Evolutionary conservation across 2,888 invertebrate species (phyloP).

Genomic region (Idaea dimidiata): DNA sequence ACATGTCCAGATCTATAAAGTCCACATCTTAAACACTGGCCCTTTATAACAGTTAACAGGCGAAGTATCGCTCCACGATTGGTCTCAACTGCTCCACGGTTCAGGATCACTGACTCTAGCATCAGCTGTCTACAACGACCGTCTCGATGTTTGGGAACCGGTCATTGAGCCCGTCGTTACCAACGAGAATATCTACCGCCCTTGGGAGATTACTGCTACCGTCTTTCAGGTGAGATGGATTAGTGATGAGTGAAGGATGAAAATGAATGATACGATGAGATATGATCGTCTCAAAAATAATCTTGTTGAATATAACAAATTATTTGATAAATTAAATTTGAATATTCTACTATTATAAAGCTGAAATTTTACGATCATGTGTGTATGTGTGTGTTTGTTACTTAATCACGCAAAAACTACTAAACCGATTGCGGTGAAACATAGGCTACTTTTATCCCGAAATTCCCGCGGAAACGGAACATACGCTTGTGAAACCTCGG

Average conservation of each 20-base stretch:
- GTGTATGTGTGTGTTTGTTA: too few relatives aligned
- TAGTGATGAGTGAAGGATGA: background rate
- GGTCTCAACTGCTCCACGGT: constrained; percentile 82
- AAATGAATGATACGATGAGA: background rate
- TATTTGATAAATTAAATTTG: background rate
- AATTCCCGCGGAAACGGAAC: too few relatives aligned
- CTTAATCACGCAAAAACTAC: too few relatives aligned
- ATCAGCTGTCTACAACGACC: constrained; percentile 83
- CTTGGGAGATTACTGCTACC: constrained; percentile 86
- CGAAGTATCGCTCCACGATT: constrained; percentile 83
- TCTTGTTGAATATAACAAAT: background rate
- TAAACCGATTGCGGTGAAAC: too few relatives aligned
- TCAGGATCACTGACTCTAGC: constrained; percentile 62
- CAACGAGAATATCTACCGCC: constrained; percentile 83
- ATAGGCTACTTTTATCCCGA: too few relatives aligned
- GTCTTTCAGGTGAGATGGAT: constrained; percentile 72
- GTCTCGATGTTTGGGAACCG: constrained; percentile 90
- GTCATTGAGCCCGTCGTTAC: constrained; percentile 87
- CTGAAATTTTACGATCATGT: too few relatives aligned
- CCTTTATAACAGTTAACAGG: constrained; percentile 64
- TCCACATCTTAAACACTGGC: background rate
- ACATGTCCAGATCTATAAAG: background rate
- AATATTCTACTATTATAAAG: too few relatives aligned
- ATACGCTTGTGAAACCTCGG: too few relatives aligned
- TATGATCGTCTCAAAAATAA: background rate